Conservation (phyloP, 2,113 vertebrate genomes). For the Nibea coibor region DNA sequence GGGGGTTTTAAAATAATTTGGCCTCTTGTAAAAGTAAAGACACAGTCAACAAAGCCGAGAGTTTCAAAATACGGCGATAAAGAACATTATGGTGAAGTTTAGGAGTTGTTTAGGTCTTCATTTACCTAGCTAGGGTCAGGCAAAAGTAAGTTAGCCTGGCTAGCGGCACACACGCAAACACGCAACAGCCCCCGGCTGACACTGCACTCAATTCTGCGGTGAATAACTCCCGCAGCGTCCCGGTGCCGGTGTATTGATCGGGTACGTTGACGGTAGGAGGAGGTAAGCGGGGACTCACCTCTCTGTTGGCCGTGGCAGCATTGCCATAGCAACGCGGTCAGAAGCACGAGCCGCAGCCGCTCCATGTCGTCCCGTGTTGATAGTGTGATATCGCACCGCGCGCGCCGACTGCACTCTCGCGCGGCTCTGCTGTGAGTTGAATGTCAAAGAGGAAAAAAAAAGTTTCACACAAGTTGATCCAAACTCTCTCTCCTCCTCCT, state of each 20-base stretch:
- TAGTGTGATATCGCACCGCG: background rate
- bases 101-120: too few relatives aligned
- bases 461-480: slow-evolving; percentile 71
- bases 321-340: slow-evolving; percentile 80
- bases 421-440: slow-evolving; percentile 24
- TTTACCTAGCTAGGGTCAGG: background rate
- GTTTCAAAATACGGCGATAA: background rate
- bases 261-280: background rate
- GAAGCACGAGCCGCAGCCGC: slow-evolving; percentile 52
- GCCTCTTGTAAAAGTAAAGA: background rate
- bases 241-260: slow-evolving; percentile 21
- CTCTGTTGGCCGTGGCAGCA: slow-evolving; percentile 81
- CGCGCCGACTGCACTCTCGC: slow-evolving; percentile 48
- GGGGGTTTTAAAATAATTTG: background rate
- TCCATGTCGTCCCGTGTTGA: slow-evolving; percentile 63
- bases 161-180: background rate
- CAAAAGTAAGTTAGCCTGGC: background rate
- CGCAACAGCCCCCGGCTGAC: background rate
- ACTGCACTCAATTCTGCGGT: background rate
- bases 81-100: too few relatives aligned
- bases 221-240: background rate
- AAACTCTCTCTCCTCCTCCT: slow-evolving; percentile 42
- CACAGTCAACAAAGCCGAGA: background rate
- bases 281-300: slow-evolving; percentile 75
- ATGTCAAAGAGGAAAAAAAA: slow-evolving; percentile 53